phyloP scores from a whole-genome alignment of 2,113 vertebrate species.

The Archilochus colubris region DNA sequence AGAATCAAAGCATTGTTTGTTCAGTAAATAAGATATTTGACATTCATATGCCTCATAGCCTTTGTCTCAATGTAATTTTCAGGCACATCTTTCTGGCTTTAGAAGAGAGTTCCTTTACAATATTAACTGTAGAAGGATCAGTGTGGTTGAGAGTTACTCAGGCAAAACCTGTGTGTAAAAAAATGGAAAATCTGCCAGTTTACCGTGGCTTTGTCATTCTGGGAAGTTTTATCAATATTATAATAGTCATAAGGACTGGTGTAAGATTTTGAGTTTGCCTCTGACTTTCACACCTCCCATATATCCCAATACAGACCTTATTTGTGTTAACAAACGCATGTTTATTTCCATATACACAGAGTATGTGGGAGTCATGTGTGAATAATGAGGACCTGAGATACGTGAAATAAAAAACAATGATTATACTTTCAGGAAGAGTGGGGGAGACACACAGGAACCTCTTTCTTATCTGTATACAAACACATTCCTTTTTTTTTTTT shows the following conservation, averaged over 20 bases:
- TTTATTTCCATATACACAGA: slow-evolving; percentile 24
- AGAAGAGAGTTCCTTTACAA: not conserved
- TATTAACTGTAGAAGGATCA: not conserved
- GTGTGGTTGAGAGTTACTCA: not conserved
- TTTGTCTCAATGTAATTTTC: not conserved
- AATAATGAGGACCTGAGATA: slow-evolving; percentile 26
- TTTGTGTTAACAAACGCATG: not conserved
- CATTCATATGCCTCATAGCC: not conserved
- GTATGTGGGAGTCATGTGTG: slow-evolving; percentile 31
- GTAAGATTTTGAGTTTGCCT: not conserved
- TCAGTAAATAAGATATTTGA: not conserved
- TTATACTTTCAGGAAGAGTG: not conserved
- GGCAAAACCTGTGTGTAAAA: not conserved
- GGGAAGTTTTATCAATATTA: not conserved
- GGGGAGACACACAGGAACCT: not conserved
- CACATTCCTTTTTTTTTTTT: not conserved
- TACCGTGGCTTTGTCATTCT: not conserved
- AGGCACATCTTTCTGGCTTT: not conserved
- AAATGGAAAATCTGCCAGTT: not conserved
- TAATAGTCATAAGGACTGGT: not conserved
- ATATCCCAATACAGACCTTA: not conserved
- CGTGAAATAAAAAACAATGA: not conserved
- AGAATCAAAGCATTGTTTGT: not conserved
- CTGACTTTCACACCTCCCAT: not conserved
- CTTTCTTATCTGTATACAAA: not conserved